A percentile compares a stretch with the other conserved stretches of the same genome.
Conservation (phyloP, 2,888 invertebrate species). For the Drosophila longiperda region DNA sequence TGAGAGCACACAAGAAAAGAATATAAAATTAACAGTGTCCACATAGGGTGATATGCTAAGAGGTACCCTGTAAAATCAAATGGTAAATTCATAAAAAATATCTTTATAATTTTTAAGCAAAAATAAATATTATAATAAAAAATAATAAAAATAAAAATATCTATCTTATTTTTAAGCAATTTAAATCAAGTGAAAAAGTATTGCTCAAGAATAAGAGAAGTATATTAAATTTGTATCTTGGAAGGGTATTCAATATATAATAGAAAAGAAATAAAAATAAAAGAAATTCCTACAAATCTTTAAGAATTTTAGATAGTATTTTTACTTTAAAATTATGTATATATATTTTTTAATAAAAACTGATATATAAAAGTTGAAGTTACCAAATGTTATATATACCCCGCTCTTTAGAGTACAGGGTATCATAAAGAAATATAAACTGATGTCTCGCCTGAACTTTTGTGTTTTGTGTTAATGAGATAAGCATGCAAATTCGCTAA, state of each 20-base stretch:
- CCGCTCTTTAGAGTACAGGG: not conserved
- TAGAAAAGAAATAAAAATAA: not conserved
- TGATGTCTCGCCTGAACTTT: constrained; percentile 48
- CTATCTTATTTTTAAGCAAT: not conserved
- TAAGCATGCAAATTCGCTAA: constrained; percentile 77
- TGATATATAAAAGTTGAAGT: not conserved
- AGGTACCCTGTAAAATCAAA: constrained; percentile 2
- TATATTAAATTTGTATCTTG: not conserved
- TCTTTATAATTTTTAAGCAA: not conserved
- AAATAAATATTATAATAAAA: too few species aligned
- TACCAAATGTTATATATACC: not conserved
- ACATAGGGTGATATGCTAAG: not conserved
- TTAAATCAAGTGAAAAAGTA: not conserved
- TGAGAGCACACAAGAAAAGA: constrained; percentile 18
- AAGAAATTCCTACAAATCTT: not conserved
- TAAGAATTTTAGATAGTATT: not conserved
- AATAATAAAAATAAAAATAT: too few species aligned
- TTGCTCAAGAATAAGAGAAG: not conserved
- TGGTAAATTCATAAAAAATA: too few species aligned
- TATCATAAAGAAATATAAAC: constrained; percentile 17
- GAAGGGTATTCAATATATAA: not conserved
- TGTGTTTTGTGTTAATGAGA: constrained; percentile 74
- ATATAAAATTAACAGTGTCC: not conserved
- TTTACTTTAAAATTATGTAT: not conserved
- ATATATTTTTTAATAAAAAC: not conserved